Base-by-base conservation (phyloP, 1,140 invertebrate genomes). In the Campoletis sonorensis region DNA sequence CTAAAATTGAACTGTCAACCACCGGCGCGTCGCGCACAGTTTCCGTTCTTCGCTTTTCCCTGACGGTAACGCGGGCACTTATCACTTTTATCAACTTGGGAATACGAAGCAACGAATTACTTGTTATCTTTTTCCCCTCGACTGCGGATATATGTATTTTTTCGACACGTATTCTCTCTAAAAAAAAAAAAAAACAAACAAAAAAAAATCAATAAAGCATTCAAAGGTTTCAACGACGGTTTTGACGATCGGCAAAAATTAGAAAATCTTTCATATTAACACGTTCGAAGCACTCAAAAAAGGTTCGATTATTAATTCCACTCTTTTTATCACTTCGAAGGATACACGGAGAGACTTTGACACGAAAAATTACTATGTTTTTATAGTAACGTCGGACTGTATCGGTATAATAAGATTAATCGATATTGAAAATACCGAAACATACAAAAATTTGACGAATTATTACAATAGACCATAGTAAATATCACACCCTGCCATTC, bases 1-100 rank as follows among this genome's bases (percentile, higher is more conserved):
- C 79, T 80, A 80, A 80, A 80, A 80, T 80, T 80, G 79, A 75
- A 80, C 79, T 80, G 79, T 80, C 79, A 80, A 73, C 70, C 70
- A 72, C 68, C 79, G 67, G 71, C 45, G 45, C 68, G 33, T 27
- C 67, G 64, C 64, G 68, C 68, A 51, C 71, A 73, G 37, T 73
- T 73, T 73, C 71, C 71, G 71, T 73, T 73, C 71, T 51, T 51
- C 40, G 37, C 68, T 73, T 51, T 49, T 51, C 37, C n/a, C 18
- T 23, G 54, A 58, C 54, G 54, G 40, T 5, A n/a, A 73, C 37
- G 16, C 37, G 16, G 8, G 37, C 40, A 73, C 71, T 73, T 73
- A 51, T 73, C 71, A n/a, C n/a, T 73, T 73, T 73, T 73, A 73
- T 73, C 71, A 73, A 40, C 27, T 1, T 5, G 54, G 54, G 2